phyloP scores from a whole-genome alignment of 2,113 vertebrate species.

The Cricetomys ansorgei region DNA sequence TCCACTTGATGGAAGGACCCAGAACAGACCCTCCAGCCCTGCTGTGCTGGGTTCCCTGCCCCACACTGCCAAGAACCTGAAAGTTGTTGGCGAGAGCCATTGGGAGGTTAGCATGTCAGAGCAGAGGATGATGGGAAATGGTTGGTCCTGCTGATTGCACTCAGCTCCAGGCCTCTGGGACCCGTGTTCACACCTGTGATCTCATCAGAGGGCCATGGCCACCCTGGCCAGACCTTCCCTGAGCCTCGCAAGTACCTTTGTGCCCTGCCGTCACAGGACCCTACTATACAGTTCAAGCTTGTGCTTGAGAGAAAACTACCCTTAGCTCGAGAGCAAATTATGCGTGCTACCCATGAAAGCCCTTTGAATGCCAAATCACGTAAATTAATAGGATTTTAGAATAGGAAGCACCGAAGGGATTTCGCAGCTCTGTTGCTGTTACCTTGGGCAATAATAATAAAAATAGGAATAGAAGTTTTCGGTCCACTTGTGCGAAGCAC shows the following conservation, averaged over 20 bases:
- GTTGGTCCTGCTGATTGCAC: neutral
- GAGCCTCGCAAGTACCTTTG: neutral
- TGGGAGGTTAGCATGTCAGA: neutral
- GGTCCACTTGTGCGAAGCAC: conserved; percentile 4
- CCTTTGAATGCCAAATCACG: conserved; percentile 54
- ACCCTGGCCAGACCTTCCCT: neutral
- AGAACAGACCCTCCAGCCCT: accelerated
- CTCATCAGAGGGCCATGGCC: accelerated
- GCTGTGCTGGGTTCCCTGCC: neutral
- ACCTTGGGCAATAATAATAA: conserved; percentile 77
- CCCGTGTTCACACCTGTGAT: accelerated
- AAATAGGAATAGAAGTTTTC: conserved; percentile 70
- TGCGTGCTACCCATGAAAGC: conserved; percentile 65
- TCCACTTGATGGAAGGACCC: neutral
- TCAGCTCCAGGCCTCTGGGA: accelerated
- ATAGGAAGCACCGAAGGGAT: conserved; percentile 66
- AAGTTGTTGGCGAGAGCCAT: neutral
- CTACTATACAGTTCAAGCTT: neutral
- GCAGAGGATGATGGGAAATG: neutral
- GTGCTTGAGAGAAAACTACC: neutral
- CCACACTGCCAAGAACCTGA: neutral
- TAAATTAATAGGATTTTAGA: conserved; percentile 80
- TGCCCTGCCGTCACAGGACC: neutral
- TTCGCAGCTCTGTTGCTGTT: conserved; percentile 54
- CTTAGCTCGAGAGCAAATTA: conserved; percentile 56